These are phyloP conservation scores for Bryconaethiops microstoma DNA, from an alignment of 2,797 vertebrate genomes.

Conservation along the genomic window DNA sequence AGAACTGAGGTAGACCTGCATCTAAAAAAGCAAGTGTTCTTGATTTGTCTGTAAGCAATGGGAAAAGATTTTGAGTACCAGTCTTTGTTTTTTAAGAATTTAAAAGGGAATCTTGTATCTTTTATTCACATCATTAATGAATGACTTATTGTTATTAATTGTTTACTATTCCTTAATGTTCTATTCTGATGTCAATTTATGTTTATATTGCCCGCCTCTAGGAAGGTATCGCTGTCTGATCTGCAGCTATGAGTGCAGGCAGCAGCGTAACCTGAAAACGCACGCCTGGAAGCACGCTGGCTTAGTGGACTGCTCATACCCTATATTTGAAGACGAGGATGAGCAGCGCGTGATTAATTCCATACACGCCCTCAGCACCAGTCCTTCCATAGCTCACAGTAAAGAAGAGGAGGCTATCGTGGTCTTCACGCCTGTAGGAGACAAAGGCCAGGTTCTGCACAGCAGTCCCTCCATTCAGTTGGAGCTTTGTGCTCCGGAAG, in stretches of 20 bases:
- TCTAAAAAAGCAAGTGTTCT: too few species aligned
- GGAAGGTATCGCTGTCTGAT: slow-evolving; percentile 91
- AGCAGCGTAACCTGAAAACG: slow-evolving; percentile 96
- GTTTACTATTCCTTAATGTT: too few species aligned
- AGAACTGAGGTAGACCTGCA: too few species aligned
- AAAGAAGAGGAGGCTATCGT: slow-evolving; percentile 67
- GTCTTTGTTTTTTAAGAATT: too few species aligned
- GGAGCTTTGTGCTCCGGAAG: slow-evolving; percentile 79
- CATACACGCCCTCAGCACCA: slow-evolving; percentile 39
- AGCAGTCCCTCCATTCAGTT: slow-evolving; percentile 78
- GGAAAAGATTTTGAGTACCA: too few species aligned
- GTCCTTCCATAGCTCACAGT: slow-evolving; percentile 27
- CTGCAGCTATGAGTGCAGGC: slow-evolving; percentile 94
- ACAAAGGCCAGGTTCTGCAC: slow-evolving; percentile 64
- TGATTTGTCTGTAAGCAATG: too few species aligned
- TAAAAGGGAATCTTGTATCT: too few species aligned
- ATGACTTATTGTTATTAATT: too few species aligned
- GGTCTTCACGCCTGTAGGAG: slow-evolving; percentile 65
- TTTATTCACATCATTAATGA: too few species aligned
- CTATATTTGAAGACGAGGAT: slow-evolving; percentile 91
- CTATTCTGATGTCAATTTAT: neutral
- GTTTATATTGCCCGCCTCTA: neutral
- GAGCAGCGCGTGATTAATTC: slow-evolving; percentile 71
- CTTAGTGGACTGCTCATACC: slow-evolving; percentile 94
- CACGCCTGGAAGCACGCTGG: slow-evolving; percentile 98